Percentiles rank a stretch among this genome's conserved stretches.
Conservation (phyloP, 2,113 vertebrate genomes). For the Lepisosteus oculatus region DNA sequence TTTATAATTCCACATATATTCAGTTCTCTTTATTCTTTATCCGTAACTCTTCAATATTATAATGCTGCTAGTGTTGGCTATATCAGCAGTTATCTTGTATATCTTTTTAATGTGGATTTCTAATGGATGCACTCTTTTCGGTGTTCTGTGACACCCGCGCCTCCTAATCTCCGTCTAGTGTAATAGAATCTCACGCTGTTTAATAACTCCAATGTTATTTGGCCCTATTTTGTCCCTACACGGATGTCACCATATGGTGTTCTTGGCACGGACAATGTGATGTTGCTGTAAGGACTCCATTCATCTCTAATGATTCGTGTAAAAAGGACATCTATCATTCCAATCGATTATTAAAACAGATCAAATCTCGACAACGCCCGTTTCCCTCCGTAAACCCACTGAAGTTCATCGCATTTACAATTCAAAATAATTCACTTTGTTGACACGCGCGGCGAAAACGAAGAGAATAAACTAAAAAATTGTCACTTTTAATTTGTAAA, state of each 20-base stretch:
- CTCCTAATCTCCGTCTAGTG: conserved; percentile 47
- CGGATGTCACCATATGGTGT: conserved; percentile 72
- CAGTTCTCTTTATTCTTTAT: too few relatives aligned
- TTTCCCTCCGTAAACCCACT: background rate
- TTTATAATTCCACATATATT: too few relatives aligned
- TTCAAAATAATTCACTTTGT: conserved; percentile 18
- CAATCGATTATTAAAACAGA: conserved; percentile 38
- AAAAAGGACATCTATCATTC: conserved; percentile 33
- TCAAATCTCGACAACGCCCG: background rate
- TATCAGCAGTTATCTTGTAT: conserved; percentile 35
- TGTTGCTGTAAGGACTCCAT: conserved; percentile 22
- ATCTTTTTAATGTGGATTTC: too few relatives aligned
- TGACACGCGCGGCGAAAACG: background rate
- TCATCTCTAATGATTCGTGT: conserved; percentile 30
- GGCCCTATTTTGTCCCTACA: conserved; percentile 55
- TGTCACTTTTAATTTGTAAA: background rate
- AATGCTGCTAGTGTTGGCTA: conserved; percentile 16
- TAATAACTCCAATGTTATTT: conserved; percentile 43
- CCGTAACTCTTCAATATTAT: too few relatives aligned
- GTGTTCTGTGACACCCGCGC: conserved; percentile 49
- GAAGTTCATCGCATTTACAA: conserved; percentile 5
- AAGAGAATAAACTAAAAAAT: background rate
- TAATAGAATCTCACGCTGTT: conserved; percentile 70
- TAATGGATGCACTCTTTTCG: conserved; percentile 13
- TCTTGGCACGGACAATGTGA: conserved; percentile 54